Percentiles rank a stretch among this genome's conserved stretches.
Evolutionary conservation across 2,113 vertebrate genomes (phyloP).

Genomic region (Pan troglodytes): DNA sequence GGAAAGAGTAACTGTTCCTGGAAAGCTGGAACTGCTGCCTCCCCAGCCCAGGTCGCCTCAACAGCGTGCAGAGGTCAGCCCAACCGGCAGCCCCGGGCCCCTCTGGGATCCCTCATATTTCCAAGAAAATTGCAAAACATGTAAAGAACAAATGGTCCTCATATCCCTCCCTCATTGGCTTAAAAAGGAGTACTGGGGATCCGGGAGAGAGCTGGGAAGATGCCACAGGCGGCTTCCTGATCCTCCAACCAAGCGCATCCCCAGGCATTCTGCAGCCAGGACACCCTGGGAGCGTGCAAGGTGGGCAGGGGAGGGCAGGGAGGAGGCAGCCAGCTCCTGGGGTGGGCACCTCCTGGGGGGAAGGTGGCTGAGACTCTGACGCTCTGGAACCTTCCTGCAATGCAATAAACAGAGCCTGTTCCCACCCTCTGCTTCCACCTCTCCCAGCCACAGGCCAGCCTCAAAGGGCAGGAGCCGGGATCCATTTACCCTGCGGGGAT

Average conservation of each 20-base stretch:
- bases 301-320: accelerated
- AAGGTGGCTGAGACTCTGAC: accelerated
- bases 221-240: too few relatives aligned
- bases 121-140: slow-evolving; percentile 69
- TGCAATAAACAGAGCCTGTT: too few relatives aligned
- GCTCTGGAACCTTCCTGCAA: neutral
- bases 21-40: neutral
- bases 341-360: accelerated
- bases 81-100: neutral
- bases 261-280: neutral
- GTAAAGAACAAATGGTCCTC: slow-evolving; percentile 34
- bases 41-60: neutral
- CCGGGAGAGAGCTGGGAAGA: neutral
- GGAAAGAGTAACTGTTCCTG: slow-evolving; percentile 53
- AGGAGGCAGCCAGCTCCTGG: accelerated
- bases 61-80: neutral
- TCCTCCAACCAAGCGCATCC: neutral
- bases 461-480: too few relatives aligned
- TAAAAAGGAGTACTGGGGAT: neutral
- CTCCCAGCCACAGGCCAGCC: neutral
- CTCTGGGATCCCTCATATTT: slow-evolving; percentile 10
- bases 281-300: too few relatives aligned
- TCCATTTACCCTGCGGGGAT: accelerated
- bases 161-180: neutral
- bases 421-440: too few relatives aligned